These are phyloP conservation scores for Manis pentadactyla DNA, from an alignment of 2,797 vertebrate species.

Conservation along the genomic window DNA sequence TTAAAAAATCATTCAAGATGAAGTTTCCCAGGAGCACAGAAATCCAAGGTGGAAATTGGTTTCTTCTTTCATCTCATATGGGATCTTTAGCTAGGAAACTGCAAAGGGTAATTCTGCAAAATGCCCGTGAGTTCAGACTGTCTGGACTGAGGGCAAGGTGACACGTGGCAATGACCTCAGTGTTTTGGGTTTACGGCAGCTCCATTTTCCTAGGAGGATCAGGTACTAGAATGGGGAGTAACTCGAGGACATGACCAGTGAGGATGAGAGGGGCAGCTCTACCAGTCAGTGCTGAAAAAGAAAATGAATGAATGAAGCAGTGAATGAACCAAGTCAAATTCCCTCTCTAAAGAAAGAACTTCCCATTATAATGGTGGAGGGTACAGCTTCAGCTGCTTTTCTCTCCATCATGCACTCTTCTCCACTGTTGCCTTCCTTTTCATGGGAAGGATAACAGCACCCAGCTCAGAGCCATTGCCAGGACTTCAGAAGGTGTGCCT, in stretches of 20 bases:
- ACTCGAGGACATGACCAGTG: background rate
- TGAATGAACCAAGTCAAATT: background rate
- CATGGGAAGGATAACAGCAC: background rate
- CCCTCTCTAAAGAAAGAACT: background rate
- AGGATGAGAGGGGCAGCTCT: background rate
- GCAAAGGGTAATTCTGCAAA: slow-evolving; percentile 56
- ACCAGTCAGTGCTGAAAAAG: background rate
- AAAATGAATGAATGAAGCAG: background rate
- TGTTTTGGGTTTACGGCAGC: background rate
- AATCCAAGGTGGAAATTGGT: slow-evolving; percentile 56
- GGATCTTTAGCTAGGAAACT: background rate
- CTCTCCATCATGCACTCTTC: background rate
- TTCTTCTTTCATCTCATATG: slow-evolving; percentile 50
- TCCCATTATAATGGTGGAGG: background rate
- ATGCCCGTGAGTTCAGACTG: background rate
- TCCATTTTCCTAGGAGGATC: background rate
- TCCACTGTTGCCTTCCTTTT: background rate
- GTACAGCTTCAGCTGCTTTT: background rate
- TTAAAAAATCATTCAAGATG: slow-evolving; percentile 47
- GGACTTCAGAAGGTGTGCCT: background rate
- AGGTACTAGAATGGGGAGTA: background rate
- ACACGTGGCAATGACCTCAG: background rate
- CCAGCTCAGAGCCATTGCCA: background rate
- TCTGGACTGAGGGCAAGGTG: background rate
- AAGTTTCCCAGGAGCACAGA: slow-evolving; percentile 38